These are phyloP conservation scores for Erebia ligea DNA, from an alignment of 2,888 invertebrate genomes.

Conservation along the genomic window DNA sequence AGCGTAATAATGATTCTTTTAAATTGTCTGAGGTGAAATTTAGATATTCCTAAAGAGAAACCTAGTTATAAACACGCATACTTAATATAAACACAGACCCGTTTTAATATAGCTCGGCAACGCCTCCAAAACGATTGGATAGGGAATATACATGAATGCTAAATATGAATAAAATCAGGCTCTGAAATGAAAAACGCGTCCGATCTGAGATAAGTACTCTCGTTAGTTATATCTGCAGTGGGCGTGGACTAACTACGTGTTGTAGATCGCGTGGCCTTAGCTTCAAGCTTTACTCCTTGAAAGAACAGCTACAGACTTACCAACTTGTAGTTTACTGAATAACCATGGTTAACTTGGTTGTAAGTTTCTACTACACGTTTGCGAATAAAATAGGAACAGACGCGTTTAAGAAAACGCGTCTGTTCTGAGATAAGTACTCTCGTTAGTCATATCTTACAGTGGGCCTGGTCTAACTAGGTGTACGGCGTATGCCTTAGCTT, in stretches of 20 bases:
- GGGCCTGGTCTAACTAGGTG: constrained; percentile 49
- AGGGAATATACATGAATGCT: constrained; percentile 38
- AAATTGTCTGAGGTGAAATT: neutral
- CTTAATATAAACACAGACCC: neutral
- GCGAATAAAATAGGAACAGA: constrained; percentile 45
- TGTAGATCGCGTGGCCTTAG: constrained; percentile 3
- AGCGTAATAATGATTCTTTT: neutral
- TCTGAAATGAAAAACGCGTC: constrained; percentile 34
- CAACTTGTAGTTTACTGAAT: neutral
- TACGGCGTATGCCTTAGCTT: neutral
- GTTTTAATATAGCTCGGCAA: constrained; percentile 18
- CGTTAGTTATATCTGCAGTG: constrained; percentile 63
- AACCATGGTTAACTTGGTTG: no score
- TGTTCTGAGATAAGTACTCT: constrained; percentile 56
- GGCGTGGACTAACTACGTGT: constrained; percentile 48
- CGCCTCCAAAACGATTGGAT: constrained; percentile 28
- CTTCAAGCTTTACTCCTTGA: neutral
- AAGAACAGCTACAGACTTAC: neutral
- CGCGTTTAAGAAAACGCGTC: constrained; percentile 35
- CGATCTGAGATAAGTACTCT: constrained; percentile 56
- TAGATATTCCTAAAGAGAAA: neutral
- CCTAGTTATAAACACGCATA: constrained; percentile 10
- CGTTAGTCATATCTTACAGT: constrained; percentile 63
- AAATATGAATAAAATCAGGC: constrained; percentile 47
- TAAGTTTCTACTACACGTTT: no score